Evolutionary conservation across 23 tunicate species (phyloP).

Genomic region (Trididemnum clinides): DNA sequence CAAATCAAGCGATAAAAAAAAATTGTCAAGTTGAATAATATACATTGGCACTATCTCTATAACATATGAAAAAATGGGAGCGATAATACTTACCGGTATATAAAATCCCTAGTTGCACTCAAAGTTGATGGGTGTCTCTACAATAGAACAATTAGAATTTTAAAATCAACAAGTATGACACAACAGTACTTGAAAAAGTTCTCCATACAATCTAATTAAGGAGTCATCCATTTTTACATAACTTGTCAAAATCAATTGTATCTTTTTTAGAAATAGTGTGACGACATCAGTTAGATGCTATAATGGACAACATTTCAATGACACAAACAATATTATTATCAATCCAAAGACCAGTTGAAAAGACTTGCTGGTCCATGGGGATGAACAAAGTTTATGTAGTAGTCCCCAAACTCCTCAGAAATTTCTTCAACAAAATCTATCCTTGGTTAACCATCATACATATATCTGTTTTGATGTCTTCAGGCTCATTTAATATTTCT

Average conservation of each 20-base stretch:
- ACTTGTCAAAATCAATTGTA: not conserved
- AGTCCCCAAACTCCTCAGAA: constrained; percentile 24
- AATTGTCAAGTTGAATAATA: too few species aligned
- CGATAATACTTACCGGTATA: too few species aligned
- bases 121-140: too few species aligned
- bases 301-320: constrained; percentile 3
- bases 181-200: too few species aligned
- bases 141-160: too few species aligned
- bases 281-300: not conserved
- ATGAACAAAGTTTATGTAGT: not conserved
- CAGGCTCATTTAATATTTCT: not conserved
- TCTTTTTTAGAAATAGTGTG: not conserved
- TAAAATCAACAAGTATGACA: too few species aligned
- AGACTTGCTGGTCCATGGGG: constrained; percentile 5
- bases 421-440: not conserved
- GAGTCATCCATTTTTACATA: not conserved
- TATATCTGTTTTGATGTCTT: not conserved
- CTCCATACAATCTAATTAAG: too few species aligned
- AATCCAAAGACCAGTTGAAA: constrained; percentile 23
- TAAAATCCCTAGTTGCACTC: too few species aligned
- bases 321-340: constrained; percentile 11
- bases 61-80: too few species aligned
- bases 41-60: too few species aligned
- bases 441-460: not conserved
- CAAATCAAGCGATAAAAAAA: too few species aligned